Evolutionary conservation across 2,113 vertebrate species (phyloP).

Genomic region (Rhinopomastus cyanomelas): DNA sequence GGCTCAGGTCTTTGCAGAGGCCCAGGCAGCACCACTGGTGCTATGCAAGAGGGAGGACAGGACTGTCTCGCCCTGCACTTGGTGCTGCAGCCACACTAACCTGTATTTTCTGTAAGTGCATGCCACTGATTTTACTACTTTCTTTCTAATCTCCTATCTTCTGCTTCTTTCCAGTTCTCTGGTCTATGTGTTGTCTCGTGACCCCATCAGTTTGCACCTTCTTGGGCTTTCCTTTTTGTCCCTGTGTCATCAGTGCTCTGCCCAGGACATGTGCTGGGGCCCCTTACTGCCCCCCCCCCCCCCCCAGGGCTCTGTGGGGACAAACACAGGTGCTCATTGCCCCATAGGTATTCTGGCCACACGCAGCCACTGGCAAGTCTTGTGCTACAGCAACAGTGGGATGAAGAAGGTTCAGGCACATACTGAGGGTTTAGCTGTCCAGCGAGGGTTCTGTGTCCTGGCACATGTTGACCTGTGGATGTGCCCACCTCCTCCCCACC

Average conservation of each 20-base stretch:
- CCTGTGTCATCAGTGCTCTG: conserved; percentile 6
- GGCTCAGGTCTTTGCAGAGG: not conserved
- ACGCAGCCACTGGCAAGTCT: not conserved
- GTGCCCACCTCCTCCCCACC: not conserved
- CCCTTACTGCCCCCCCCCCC: not conserved
- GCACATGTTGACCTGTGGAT: not conserved
- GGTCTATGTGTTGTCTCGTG: conserved; percentile 37
- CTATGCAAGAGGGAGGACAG: not conserved
- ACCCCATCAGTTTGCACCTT: conserved; percentile 11
- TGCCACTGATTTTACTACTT: not conserved
- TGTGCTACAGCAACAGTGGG: not conserved
- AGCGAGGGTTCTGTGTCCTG: accelerated
- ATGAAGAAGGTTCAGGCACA: not conserved
- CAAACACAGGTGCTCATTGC: not conserved
- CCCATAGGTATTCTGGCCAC: not conserved
- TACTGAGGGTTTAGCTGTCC: not conserved
- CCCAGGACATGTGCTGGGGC: not conserved
- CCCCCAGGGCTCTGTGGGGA: not conserved
- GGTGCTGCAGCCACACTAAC: not conserved
- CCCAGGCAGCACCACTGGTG: not conserved
- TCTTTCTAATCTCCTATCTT: conserved; percentile 45
- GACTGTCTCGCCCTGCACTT: not conserved
- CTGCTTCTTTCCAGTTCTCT: conserved; percentile 64
- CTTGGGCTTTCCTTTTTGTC: conserved; percentile 12
- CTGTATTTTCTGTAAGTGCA: not conserved